Evolutionary conservation across 2,113 vertebrate genomes (phyloP).

Genomic region (Phaetusa simplex): DNA sequence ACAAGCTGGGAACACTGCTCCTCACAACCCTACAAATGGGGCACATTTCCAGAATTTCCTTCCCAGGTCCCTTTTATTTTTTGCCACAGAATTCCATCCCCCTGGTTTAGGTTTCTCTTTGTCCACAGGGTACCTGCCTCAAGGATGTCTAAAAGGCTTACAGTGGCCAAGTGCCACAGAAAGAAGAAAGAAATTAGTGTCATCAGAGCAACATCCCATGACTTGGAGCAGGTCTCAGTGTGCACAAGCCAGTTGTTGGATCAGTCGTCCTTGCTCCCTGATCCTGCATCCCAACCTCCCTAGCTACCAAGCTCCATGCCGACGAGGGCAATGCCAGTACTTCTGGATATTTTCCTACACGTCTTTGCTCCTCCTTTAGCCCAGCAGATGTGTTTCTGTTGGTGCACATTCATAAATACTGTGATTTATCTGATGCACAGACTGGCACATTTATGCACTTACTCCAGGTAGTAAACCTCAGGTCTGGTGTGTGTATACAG

Average conservation of each 20-base stretch:
- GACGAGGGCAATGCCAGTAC: accelerated
- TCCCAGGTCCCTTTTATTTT: background rate
- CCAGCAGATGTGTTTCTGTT: background rate
- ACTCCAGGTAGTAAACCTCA: background rate
- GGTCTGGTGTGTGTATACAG: background rate
- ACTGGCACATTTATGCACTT: background rate
- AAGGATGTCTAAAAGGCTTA: background rate
- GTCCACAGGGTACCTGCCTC: background rate
- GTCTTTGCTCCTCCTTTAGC: background rate
- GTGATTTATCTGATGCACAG: background rate
- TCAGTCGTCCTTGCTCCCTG: background rate
- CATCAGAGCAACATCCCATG: background rate
- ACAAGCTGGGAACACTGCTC: background rate
- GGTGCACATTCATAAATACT: background rate
- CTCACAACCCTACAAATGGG: background rate
- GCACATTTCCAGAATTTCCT: background rate
- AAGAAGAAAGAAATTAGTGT: background rate
- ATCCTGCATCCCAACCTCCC: background rate
- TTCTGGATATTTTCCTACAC: background rate
- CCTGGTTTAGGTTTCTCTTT: background rate
- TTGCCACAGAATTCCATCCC: background rate
- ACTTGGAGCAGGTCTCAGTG: background rate
- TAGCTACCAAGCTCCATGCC: background rate
- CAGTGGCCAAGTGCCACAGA: background rate
- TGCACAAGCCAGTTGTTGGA: background rate